Percentiles rank a stretch among this genome's conserved stretches.
phyloP scores from a whole-genome alignment of 2,888 invertebrate species.

The Erebia ligea region DNA sequence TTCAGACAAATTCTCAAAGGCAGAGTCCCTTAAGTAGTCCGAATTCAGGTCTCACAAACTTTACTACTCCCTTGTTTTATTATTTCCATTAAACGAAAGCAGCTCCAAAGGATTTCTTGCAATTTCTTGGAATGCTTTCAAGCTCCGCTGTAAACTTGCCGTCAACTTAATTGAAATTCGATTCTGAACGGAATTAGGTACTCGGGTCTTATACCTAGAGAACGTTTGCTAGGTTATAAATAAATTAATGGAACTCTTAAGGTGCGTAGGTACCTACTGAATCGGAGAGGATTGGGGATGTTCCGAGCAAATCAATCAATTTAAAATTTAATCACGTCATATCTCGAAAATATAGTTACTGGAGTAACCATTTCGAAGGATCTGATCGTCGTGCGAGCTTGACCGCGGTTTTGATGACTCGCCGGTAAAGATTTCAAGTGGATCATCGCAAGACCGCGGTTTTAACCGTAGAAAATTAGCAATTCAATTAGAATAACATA shows the following conservation, averaged over 20 bases:
- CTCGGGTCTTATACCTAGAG: conserved; percentile 14
- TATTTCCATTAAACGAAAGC: conserved; percentile 53
- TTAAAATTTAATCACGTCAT: too few relatives aligned
- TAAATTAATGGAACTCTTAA: conserved; percentile 11
- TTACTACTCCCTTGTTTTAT: conserved; percentile 14
- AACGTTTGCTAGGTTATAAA: conserved; percentile 14
- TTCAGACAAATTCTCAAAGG: not conserved
- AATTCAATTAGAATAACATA: too few relatives aligned
- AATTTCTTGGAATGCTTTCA: conserved; percentile 47
- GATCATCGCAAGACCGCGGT: too few relatives aligned
- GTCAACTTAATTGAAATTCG: conserved; percentile 48
- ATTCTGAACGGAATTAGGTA: conserved; percentile 31
- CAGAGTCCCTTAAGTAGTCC: not conserved
- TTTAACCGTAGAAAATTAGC: too few relatives aligned
- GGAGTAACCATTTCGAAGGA: too few relatives aligned
- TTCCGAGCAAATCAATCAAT: too few relatives aligned
- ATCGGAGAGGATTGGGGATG: too few relatives aligned
- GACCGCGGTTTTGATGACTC: too few relatives aligned
- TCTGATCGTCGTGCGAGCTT: too few relatives aligned
- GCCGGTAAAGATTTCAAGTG: too few relatives aligned
- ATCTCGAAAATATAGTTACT: too few relatives aligned
- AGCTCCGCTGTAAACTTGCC: conserved; percentile 46
- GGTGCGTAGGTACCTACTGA: not conserved
- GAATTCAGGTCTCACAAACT: not conserved
- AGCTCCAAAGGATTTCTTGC: conserved; percentile 47